These are phyloP conservation scores for Pteria penguin DNA, from an alignment of 2,888 invertebrate species.

Conservation along the genomic window DNA sequence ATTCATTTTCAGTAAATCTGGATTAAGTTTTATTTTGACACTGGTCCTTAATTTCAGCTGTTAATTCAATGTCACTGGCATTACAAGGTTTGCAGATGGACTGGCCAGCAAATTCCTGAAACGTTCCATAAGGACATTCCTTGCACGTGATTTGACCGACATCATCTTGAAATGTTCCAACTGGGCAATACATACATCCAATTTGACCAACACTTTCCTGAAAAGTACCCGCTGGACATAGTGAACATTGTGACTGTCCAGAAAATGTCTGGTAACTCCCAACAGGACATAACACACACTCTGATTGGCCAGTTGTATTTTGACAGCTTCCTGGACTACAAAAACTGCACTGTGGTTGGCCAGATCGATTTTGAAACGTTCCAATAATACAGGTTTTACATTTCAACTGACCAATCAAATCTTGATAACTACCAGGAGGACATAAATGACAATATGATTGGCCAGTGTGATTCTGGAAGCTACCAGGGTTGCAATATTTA, in stretches of 20 bases:
- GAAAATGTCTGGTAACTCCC: conserved; percentile 12
- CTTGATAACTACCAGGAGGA: conserved; percentile 26
- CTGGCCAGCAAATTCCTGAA: conserved; percentile 6
- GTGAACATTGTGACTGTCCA: conserved; percentile 3
- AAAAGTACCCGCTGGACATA: conserved; percentile 7
- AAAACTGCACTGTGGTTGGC: conserved; percentile 19
- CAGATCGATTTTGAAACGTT: conserved; percentile 10
- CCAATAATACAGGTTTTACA: conserved; percentile 27
- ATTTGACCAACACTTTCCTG: conserved; percentile 1
- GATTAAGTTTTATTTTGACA: too few relatives aligned
- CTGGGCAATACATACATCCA: conserved; percentile 7
- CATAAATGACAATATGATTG: conserved; percentile 30
- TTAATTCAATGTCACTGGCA: too few relatives aligned
- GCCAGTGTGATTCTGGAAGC: conserved; percentile 13
- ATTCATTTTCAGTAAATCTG: too few relatives aligned
- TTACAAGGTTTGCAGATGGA: conserved; percentile 6
- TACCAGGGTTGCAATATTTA: conserved; percentile 13
- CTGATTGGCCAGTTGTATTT: conserved; percentile 6
- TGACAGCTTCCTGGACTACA: conserved; percentile 23
- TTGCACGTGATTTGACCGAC: conserved; percentile 3
- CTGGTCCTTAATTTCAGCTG: too few relatives aligned
- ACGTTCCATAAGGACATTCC: background rate
- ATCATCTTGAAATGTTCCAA: conserved; percentile 14
- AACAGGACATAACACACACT: conserved; percentile 20
- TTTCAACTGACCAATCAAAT: conserved; percentile 22